phyloP scores from a whole-genome alignment of 2,113 vertebrate genomes.

The Ceratotherium simum region DNA sequence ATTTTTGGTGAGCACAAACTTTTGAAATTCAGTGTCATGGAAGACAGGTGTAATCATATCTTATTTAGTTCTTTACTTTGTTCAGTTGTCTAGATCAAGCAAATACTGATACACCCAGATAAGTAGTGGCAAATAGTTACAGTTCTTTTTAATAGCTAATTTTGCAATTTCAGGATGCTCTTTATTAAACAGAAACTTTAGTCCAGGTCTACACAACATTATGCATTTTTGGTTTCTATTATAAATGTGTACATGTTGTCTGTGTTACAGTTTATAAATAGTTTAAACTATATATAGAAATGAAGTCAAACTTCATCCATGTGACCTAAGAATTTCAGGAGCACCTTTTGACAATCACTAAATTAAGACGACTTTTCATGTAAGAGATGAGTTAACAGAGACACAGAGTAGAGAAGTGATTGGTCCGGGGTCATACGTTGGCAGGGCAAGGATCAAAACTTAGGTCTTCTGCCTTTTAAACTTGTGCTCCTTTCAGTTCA shows the following conservation, averaged over 20 bases:
- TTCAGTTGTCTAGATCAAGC: background rate
- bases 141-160: background rate
- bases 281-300: background rate
- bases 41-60: background rate
- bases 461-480: background rate
- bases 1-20: background rate
- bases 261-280: background rate
- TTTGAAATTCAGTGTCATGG: background rate
- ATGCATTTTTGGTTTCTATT: background rate
- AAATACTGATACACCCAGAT: background rate
- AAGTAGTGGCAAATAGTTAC: too few species aligned
- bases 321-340: background rate
- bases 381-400: background rate
- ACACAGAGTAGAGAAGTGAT: rapidly evolving
- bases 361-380: background rate
- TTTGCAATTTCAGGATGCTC: background rate
- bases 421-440: background rate
- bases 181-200: background rate
- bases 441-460: background rate
- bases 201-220: background rate
- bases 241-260: background rate
- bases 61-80: too few species aligned
- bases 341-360: background rate
- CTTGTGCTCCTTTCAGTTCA: background rate
- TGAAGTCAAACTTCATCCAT: background rate